Evolutionary conservation across 92 coral and sea anemone species (phyloP).

Genomic region (Galaxea fascicularis): DNA sequence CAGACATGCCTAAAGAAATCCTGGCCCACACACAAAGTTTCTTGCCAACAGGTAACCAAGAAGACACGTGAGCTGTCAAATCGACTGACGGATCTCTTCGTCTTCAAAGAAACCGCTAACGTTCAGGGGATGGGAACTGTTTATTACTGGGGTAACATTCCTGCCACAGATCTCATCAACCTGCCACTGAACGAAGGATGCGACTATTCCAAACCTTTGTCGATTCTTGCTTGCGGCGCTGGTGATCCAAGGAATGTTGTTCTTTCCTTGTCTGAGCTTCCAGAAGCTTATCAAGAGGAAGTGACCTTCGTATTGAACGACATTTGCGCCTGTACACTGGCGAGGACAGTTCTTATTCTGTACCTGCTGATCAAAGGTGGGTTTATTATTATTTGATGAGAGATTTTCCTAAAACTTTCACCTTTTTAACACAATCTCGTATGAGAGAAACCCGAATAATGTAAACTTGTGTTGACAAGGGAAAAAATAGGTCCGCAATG

Average conservation of each 20-base stretch:
- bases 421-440: no score
- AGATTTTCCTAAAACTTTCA: no score
- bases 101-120: not conserved
- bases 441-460: no score
- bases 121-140: not conserved
- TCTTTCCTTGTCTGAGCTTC: slow-evolving; percentile 63
- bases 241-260: slow-evolving; percentile 79
- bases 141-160: slow-evolving; percentile 86
- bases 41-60: slow-evolving; percentile 47
- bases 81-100: not conserved
- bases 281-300: slow-evolving; percentile 52
- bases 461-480: no score
- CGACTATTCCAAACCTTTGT: slow-evolving; percentile 53
- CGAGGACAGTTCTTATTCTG: slow-evolving; percentile 76
- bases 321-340: slow-evolving; percentile 69
- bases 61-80: slow-evolving; percentile 8
- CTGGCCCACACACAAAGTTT: slow-evolving; percentile 58
- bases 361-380: slow-evolving; percentile 76
- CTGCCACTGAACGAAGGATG: slow-evolving; percentile 75
- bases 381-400: not conserved
- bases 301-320: slow-evolving; percentile 78
- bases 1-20: slow-evolving; percentile 58
- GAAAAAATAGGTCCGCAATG: no score
- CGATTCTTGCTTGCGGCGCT: slow-evolving; percentile 77
- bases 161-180: slow-evolving; percentile 78